Evolutionary conservation across 2,888 invertebrate genomes (phyloP).

Genomic region (Platycheirus rosarum): DNA sequence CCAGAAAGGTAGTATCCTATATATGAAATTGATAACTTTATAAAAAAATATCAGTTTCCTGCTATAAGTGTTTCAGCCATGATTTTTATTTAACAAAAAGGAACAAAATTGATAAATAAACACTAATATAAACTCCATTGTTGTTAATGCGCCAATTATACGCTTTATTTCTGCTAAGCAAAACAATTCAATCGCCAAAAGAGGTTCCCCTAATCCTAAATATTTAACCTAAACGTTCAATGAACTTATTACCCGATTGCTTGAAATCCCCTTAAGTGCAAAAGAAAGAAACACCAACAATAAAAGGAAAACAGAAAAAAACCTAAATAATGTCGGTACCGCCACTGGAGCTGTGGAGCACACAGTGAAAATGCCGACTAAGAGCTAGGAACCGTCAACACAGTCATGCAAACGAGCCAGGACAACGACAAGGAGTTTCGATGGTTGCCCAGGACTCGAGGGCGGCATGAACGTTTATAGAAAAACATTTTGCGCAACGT

Average conservation of each 20-base stretch:
- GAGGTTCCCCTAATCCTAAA: background rate
- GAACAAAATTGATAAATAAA: too few relatives aligned
- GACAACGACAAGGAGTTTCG: constrained; percentile 1
- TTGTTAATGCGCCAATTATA: too few relatives aligned
- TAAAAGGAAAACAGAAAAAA: constrained; percentile 11
- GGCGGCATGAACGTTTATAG: constrained; percentile 70
- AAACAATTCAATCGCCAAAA: constrained; percentile 5
- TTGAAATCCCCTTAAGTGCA: constrained; percentile 49
- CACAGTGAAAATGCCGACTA: constrained; percentile 51
- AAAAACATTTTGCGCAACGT: constrained; percentile 71
- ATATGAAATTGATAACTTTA: too few relatives aligned
- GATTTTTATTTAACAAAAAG: too few relatives aligned
- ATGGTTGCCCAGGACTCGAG: constrained; percentile 39
- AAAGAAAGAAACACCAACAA: constrained; percentile 33
- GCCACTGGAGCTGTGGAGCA: constrained; percentile 10
- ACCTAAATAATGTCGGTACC: constrained; percentile 38
- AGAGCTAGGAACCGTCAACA: constrained; percentile 42
- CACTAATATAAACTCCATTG: too few relatives aligned
- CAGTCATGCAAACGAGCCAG: constrained; percentile 28
- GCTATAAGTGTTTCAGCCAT: too few relatives aligned
- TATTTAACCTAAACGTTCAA: constrained; percentile 27
- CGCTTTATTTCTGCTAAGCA: background rate
- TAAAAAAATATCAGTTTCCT: too few relatives aligned
- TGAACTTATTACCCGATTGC: constrained; percentile 41
- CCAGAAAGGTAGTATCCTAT: too few relatives aligned